A percentile compares a stretch with the other conserved stretches of the same genome.
These are phyloP conservation scores for Buathra laborator DNA, from an alignment of 2,888 invertebrate species.

Conservation along the genomic window DNA sequence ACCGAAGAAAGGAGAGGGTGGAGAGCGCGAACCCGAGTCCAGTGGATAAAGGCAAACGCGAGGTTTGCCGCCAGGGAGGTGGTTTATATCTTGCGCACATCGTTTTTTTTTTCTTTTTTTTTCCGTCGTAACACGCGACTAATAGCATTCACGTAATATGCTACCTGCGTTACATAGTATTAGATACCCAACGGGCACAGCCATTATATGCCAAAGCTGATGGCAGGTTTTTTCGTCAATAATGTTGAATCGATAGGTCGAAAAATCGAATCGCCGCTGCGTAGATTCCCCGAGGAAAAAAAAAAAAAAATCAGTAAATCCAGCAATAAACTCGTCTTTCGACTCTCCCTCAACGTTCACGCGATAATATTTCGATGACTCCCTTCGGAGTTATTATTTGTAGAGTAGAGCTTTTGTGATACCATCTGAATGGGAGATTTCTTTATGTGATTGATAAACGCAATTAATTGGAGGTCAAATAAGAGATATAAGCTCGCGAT, in stretches of 20 bases:
- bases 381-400: background rate
- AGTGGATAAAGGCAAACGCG: background rate
- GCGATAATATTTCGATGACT: background rate
- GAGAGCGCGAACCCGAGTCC: background rate
- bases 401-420: background rate
- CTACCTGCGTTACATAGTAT: background rate
- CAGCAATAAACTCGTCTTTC: background rate
- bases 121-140: slow-evolving; percentile 44
- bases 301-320: too few species aligned
- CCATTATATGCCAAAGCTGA: background rate
- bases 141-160: slow-evolving; percentile 18
- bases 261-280: too few species aligned
- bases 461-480: slow-evolving; percentile 1
- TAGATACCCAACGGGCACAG: background rate
- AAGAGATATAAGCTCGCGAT: background rate
- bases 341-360: background rate
- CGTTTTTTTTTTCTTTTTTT: slow-evolving; percentile 5
- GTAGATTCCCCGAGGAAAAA: too few species aligned
- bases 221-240: slow-evolving; percentile 12
- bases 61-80: background rate
- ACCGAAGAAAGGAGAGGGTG: slow-evolving; percentile 6
- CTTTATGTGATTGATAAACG: background rate
- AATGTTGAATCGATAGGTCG: too few species aligned
- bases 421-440: background rate
- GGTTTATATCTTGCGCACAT: slow-evolving; percentile 25